Evolutionary conservation across 2,797 vertebrate species (phyloP).

Genomic region (Setipinna tenuifilis): DNA sequence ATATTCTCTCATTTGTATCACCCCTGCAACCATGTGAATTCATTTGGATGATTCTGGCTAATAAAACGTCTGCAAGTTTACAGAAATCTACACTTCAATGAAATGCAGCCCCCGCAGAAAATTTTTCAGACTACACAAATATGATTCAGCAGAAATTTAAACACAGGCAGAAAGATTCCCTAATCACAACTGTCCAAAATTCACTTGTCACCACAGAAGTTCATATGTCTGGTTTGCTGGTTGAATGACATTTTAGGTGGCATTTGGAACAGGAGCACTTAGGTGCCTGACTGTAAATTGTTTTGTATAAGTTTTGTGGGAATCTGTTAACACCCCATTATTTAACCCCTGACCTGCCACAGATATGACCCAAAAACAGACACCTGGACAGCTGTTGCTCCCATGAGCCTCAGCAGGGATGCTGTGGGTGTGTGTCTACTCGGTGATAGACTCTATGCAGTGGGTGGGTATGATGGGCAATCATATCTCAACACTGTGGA

Average conservation of each 20-base stretch:
- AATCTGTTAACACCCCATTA: background rate
- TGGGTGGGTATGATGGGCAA: slow-evolving; percentile 96
- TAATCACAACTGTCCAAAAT: background rate
- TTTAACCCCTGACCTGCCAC: background rate
- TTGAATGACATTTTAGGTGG: background rate
- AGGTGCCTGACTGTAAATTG: background rate
- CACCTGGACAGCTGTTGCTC: slow-evolving; percentile 93
- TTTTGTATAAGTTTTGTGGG: too few relatives aligned
- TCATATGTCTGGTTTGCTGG: background rate
- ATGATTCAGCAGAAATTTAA: background rate
- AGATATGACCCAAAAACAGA: slow-evolving; percentile 98
- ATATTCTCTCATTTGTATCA: background rate
- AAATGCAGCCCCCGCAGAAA: background rate
- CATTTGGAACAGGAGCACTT: background rate
- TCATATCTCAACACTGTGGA: slow-evolving; percentile 95
- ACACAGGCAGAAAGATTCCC: background rate
- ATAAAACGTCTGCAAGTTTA: background rate
- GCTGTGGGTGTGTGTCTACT: slow-evolving; percentile 97
- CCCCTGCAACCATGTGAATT: background rate
- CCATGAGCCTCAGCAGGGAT: slow-evolving; percentile 97
- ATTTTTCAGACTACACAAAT: background rate
- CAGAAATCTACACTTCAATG: background rate
- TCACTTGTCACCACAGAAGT: background rate
- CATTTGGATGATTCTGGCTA: background rate
- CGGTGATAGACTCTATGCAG: slow-evolving; percentile 92